Evolutionary conservation across 2,113 vertebrate species (phyloP), one percentile per base, ranked within the genome.

Genomic region (Thamnophis sirtalis): DNA sequence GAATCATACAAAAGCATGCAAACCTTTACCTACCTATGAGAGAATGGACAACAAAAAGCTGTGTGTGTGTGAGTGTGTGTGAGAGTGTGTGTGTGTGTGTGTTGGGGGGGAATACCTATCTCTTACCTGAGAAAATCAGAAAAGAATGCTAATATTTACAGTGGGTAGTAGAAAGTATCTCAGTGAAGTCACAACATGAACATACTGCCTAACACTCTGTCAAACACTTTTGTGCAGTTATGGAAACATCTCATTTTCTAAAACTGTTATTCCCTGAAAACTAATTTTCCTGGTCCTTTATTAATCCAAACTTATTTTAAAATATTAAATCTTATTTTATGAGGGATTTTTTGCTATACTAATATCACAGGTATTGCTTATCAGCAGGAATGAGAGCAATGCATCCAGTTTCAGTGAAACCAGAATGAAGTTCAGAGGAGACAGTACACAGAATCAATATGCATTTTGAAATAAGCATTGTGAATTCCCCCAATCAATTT

Each of bases 81-180:
- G 19, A n/a, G n/a, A n/a, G n/a, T 43, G 56, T 63, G 26, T 60
- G 56, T 26, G 22, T 26, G 55, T 6, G 19, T 6, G 55, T 55
- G 54, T 56, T 22, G 19, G n/a, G 15, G 19, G 9, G 19, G 28
- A 24, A 63, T 73, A 49, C 13, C 51, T 5, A 3, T 0, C 8
- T 26, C 21, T 19, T 87, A 15, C 17, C 53, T 13, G 19, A 53
- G 58, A 91, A 54, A 11, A n/a, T 28, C 80, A 11, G 51, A 6
- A 9, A 9, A 50, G 51, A 80, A 73, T 84, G 54, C 63, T 43
- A 53, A 84, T 10, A 89, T 94, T 95, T 93, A 90, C 86, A 60
- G 93, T 93, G 91, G 80, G 28, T 8, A 50, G 89, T 89, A 58
- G 95, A 91, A 92, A 15, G 88, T 26, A 92, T 87, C 87, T 93